Percentiles rank a stretch among this genome's conserved stretches.
Evolutionary conservation across 2,888 invertebrate species (phyloP).

Genomic region (Xestia c-nigrum): DNA sequence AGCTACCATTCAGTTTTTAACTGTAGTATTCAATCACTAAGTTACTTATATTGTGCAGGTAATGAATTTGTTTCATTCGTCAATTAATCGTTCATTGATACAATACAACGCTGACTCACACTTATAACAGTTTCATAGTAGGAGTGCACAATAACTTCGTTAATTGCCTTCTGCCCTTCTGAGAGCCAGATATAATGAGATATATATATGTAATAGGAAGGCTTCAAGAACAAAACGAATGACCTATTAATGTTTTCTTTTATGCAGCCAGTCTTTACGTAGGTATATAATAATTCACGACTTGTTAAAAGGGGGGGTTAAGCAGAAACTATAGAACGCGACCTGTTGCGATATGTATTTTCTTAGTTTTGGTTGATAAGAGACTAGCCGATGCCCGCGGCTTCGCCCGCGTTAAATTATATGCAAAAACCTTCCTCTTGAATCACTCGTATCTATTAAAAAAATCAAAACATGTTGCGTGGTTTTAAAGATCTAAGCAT

Average conservation of each 20-base stretch:
- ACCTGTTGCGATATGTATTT: background rate
- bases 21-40: slow-evolving; percentile 4
- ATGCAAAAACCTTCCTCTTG: too few relatives aligned
- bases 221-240: slow-evolving; percentile 33
- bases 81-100: slow-evolving; percentile 38
- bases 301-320: background rate
- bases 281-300: background rate
- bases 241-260: slow-evolving; percentile 25
- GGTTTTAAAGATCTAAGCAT: too few relatives aligned
- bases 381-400: too few relatives aligned
- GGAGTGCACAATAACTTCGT: slow-evolving; percentile 34
- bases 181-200: slow-evolving; percentile 44
- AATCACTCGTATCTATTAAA: too few relatives aligned
- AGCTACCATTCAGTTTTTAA: background rate
- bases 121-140: slow-evolving; percentile 35
- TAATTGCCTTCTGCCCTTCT: slow-evolving; percentile 51
- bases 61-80: slow-evolving; percentile 37
- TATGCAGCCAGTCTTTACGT: background rate
- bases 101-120: slow-evolving; percentile 43
- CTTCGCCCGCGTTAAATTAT: too few relatives aligned
- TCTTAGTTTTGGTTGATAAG: background rate
- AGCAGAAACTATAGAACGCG: background rate
- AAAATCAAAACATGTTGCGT: too few relatives aligned
- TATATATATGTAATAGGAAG: slow-evolving; percentile 16
- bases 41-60: slow-evolving; percentile 15